Evolutionary conservation across 2,797 vertebrate genomes (phyloP), one percentile per base, ranked within the genome.

Genomic region (Rhabdomys pumilio): DNA sequence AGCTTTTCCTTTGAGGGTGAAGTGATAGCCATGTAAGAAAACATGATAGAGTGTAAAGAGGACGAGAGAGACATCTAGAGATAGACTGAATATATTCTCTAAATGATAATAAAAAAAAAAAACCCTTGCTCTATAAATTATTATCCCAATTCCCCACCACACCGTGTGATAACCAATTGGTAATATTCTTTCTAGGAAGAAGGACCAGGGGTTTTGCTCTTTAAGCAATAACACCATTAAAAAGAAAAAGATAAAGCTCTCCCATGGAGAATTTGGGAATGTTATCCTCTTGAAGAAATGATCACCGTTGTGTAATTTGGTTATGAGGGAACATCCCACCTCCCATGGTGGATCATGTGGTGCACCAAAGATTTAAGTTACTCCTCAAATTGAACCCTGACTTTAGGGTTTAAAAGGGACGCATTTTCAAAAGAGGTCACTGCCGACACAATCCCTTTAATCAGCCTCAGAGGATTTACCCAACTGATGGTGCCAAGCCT

Each of bases 371-470:
- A 94, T 73, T 96, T 96, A 97, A 91, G 4, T 31, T 63, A 88
- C 31, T 63, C 50, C 80, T 90, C 94, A 97, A 69, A 98, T 90
- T n/a, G 34, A 41, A 41, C n/a, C 93, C 96, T 95, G 72, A 73
- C 50, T 98, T 95, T 95, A 83, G 73, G 76, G 80, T 50, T 96
- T 96, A 95, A 55, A 97, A 96, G 96, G 89, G 12, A 89, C 84
- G 0, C 34, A 92, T 8, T 97, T 98, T 97, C 17, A 47, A 95
- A 97, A 96, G 93, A 94, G 82, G 31, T 57, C 88, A 67, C 89
- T 97, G 82, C 41, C 59, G 81, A 92, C 95, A 94, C 72, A 97
- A 81, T 96, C 96, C 84, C 96, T 97, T 97, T 95, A 98, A 98
- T 97, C 95, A 98, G 55, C 89, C 97, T 97, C 86, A 97, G 96